Percentiles rank a stretch among this genome's conserved stretches.
phyloP scores from a whole-genome alignment of 2,888 invertebrate genomes.

The Crioceris asparagi region DNA sequence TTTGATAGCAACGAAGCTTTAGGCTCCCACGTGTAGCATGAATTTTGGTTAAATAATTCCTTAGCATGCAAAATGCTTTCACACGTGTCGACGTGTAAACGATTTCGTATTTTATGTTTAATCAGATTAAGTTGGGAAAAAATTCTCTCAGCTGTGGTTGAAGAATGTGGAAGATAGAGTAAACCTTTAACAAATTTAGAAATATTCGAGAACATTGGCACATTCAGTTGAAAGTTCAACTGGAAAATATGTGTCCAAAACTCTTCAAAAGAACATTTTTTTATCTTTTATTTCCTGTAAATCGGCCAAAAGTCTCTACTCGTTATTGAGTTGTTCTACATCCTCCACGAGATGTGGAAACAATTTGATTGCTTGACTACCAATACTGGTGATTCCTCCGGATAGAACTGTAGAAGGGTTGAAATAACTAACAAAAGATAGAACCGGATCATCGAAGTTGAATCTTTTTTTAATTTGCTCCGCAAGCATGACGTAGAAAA shows the following conservation, averaged over 20 bases:
- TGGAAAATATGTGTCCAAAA: constrained; percentile 2
- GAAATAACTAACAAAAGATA: constrained; percentile 4
- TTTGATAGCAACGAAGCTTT: too few species aligned
- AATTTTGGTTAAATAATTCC: constrained; percentile 1
- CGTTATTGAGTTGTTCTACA: constrained; percentile 7
- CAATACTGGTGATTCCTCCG: constrained; percentile 4
- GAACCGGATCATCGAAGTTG: constrained; percentile 8
- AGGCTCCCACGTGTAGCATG: constrained; percentile 5
- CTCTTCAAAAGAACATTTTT: neutral
- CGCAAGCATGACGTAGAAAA: constrained; percentile 1
- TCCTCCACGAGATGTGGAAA: constrained; percentile 4
- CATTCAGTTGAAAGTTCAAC: neutral
- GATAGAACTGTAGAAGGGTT: constrained; percentile 4
- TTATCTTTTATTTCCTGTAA: neutral
- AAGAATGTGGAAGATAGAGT: constrained; percentile 5
- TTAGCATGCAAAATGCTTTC: constrained; percentile 4
- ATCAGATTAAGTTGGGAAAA: constrained; percentile 2
- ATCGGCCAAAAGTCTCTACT: constrained; percentile 5
- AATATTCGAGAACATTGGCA: constrained; percentile 1
- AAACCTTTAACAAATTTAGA: neutral
- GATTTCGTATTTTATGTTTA: constrained; percentile 2
- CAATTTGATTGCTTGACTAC: neutral
- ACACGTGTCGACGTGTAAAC: constrained; percentile 1
- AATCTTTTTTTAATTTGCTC: constrained; percentile 1
- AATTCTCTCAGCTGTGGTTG: constrained; percentile 3